These are phyloP conservation scores for Pristionchus fissidentatus DNA, from an alignment of 2,888 invertebrate genomes.

Conservation along the genomic window DNA sequence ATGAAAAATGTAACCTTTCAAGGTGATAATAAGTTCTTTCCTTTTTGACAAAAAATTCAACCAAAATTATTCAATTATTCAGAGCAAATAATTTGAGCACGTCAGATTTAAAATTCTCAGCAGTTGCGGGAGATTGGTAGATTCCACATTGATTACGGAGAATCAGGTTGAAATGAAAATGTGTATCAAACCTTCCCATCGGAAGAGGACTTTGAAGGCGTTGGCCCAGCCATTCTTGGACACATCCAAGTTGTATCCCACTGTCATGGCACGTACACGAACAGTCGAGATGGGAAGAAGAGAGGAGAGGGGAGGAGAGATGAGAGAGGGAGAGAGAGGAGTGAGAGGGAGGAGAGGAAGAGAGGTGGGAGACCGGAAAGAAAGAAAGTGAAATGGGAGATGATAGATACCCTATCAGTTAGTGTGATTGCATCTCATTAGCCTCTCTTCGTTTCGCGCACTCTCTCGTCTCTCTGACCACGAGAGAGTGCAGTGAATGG, in stretches of 20 bases:
- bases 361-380: neutral
- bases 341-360: neutral
- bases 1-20: neutral
- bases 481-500: neutral
- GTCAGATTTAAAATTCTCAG: too few relatives aligned
- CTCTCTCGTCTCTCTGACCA: neutral
- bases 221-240: conserved; percentile 61
- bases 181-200: conserved; percentile 64
- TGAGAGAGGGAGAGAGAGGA: conserved; percentile 28
- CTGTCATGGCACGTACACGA: conserved; percentile 61
- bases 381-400: conserved; percentile 25
- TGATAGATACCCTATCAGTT: neutral
- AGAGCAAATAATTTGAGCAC: too few relatives aligned
- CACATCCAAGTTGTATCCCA: conserved; percentile 69
- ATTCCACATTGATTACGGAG: too few relatives aligned
- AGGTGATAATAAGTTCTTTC: too few relatives aligned
- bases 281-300: conserved; percentile 2
- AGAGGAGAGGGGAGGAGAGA: neutral
- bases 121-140: too few relatives aligned
- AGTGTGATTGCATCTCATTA: conserved; percentile 7
- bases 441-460: neutral
- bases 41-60: neutral
- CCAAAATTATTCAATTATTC: neutral
- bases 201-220: conserved; percentile 61
- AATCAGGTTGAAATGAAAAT: neutral